Evolutionary conservation across 2,888 invertebrate genomes (phyloP).

Genomic region (Eugnorisma glareosa): DNA sequence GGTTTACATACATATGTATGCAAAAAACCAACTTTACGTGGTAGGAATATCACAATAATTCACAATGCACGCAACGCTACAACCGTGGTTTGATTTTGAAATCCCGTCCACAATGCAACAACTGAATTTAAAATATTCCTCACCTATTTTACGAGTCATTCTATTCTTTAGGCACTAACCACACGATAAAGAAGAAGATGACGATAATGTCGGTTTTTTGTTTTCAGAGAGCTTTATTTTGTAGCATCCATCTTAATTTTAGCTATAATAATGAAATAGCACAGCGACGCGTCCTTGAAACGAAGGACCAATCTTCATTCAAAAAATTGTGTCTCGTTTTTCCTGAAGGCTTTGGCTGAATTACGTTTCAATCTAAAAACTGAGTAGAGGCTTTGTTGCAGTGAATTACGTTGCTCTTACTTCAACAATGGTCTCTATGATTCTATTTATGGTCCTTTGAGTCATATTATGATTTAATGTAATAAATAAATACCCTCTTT

Average conservation of each 20-base stretch:
- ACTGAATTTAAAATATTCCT: slow-evolving; percentile 22
- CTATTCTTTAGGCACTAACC: too few species aligned
- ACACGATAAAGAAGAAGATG: too few species aligned
- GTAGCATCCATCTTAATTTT: background rate
- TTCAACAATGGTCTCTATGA: background rate
- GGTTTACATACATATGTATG: background rate
- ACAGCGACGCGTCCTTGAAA: background rate
- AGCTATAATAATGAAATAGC: background rate
- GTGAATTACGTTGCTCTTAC: background rate
- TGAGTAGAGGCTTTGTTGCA: background rate
- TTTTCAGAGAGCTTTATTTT: background rate
- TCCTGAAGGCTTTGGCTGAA: background rate
- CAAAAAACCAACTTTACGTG: slow-evolving; percentile 21
- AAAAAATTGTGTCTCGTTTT: background rate
- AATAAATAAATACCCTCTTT: background rate
- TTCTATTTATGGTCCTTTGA: slow-evolving; percentile 1
- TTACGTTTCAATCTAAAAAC: background rate
- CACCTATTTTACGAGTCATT: background rate
- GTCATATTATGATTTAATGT: background rate
- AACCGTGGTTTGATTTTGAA: slow-evolving; percentile 44
- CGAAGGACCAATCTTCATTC: background rate
- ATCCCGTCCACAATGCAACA: slow-evolving; percentile 23
- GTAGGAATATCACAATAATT: slow-evolving; percentile 41
- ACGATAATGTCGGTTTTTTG: background rate
- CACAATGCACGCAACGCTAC: slow-evolving; percentile 26